Percentiles rank a stretch among this genome's conserved stretches.
Evolutionary conservation across 2,113 vertebrate genomes (phyloP).

Genomic region (Stomatorhinus ivindoensis): DNA sequence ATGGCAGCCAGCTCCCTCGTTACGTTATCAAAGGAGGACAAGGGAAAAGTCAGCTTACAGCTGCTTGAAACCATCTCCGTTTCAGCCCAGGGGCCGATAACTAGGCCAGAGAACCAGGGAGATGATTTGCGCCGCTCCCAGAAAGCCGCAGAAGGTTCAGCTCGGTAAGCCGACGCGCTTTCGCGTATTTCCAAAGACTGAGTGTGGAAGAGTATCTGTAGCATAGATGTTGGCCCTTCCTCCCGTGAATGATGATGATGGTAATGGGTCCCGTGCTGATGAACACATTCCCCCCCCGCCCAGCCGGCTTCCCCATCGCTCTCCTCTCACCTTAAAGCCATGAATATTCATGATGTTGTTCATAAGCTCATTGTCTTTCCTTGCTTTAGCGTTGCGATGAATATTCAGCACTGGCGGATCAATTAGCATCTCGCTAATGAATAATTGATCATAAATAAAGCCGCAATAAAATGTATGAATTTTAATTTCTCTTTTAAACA

Average conservation of each 20-base stretch:
- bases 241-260: background rate
- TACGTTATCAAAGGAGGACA: background rate
- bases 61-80: background rate
- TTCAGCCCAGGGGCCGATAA: background rate
- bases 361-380: conserved; percentile 44
- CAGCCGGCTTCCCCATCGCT: conserved; percentile 15
- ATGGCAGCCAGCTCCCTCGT: background rate
- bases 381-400: conserved; percentile 76
- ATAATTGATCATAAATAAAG: conserved; percentile 87
- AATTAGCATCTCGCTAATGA: conserved; percentile 92
- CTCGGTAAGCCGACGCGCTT: background rate
- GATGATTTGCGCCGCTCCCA: background rate
- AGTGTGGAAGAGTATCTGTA: background rate
- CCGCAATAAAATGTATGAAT: conserved; percentile 74
- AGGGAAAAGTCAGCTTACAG: background rate
- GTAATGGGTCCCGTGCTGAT: conserved; percentile 16
- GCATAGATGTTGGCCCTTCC: background rate
- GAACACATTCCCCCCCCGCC: conserved; percentile 11
- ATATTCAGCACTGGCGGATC: conserved; percentile 74
- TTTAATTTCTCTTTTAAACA: conserved; percentile 86
- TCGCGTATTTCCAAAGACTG: background rate
- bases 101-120: background rate
- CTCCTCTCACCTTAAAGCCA: conserved; percentile 32
- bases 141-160: background rate
- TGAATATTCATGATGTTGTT: conserved; percentile 60